Conservation (phyloP, 1,140 invertebrate species). For the Drosophila willistoni region DNA sequence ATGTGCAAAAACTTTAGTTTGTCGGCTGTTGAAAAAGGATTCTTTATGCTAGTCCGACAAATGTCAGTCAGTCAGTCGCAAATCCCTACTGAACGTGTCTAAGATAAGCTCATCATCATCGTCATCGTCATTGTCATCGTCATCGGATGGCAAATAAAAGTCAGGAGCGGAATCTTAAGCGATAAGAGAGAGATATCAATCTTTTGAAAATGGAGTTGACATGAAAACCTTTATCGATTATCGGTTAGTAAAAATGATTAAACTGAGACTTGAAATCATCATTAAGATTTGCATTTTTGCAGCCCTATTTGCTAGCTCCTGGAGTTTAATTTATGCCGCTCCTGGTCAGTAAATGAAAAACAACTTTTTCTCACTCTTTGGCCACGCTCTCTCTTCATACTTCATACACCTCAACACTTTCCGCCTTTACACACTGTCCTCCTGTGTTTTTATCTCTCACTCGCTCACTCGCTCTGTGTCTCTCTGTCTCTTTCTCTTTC, state of each 20-base stretch:
- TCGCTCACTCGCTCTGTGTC: background rate
- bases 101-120: conserved; percentile 61
- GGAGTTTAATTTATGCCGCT: background rate
- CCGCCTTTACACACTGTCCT: background rate
- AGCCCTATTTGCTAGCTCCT: background rate
- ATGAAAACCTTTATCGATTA: too few relatives aligned
- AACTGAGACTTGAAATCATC: too few relatives aligned
- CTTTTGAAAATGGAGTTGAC: too few relatives aligned
- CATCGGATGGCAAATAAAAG: conserved; percentile 32
- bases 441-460: background rate
- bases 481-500: conserved; percentile 7
- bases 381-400: conserved; percentile 30
- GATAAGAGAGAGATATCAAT: too few relatives aligned
- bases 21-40: conserved; percentile 61
- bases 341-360: conserved; percentile 8
- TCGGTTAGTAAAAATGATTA: too few relatives aligned
- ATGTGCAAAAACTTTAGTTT: conserved; percentile 48
- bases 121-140: conserved; percentile 14
- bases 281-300: background rate
- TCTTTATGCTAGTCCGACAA: conserved; percentile 60
- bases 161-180: conserved; percentile 5
- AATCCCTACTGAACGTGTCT: conserved; percentile 69
- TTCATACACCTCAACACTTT: background rate
- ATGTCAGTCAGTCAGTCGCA: conserved; percentile 72
- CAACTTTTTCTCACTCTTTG: conserved; percentile 41